phyloP scores from a whole-genome alignment of 1,140 invertebrate species.

The Lethrus apterus region DNA sequence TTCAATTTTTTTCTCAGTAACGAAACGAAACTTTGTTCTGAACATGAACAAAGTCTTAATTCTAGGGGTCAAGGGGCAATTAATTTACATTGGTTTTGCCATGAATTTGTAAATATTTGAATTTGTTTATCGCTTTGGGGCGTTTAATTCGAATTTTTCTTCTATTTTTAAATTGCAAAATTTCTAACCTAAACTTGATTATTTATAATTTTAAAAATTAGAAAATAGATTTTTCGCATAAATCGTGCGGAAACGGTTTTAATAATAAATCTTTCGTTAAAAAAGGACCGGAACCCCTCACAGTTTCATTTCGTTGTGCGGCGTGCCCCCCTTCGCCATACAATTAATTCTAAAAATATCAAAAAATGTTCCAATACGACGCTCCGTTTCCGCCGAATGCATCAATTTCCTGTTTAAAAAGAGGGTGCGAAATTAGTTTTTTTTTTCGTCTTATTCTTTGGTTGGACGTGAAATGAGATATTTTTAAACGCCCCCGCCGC shows the following conservation, averaged over 20 bases:
- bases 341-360: not conserved
- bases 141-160: too few species aligned
- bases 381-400: conserved; percentile 9
- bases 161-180: too few species aligned
- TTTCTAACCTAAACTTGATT: too few species aligned
- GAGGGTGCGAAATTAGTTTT: conserved; percentile 19
- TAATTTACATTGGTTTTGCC: too few species aligned
- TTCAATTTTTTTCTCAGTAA: too few species aligned
- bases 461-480: conserved; percentile 15
- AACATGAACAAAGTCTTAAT: too few species aligned
- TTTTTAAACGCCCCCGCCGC: conserved; percentile 16
- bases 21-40: too few species aligned
- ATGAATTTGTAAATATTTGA: too few species aligned
- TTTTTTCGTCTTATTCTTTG: conserved; percentile 5
- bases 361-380: not conserved
- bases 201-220: too few species aligned
- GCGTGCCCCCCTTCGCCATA: not conserved
- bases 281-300: not conserved
- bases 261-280: not conserved
- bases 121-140: too few species aligned
- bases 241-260: not conserved
- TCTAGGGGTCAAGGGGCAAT: too few species aligned
- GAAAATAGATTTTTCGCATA: too few species aligned
- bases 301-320: not conserved
- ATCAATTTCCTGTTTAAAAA: conserved; percentile 11